Evolutionary conservation across 2,888 invertebrate genomes (phyloP), one percentile per base, ranked within the genome.

Genomic region (Hydriomena furcata): DNA sequence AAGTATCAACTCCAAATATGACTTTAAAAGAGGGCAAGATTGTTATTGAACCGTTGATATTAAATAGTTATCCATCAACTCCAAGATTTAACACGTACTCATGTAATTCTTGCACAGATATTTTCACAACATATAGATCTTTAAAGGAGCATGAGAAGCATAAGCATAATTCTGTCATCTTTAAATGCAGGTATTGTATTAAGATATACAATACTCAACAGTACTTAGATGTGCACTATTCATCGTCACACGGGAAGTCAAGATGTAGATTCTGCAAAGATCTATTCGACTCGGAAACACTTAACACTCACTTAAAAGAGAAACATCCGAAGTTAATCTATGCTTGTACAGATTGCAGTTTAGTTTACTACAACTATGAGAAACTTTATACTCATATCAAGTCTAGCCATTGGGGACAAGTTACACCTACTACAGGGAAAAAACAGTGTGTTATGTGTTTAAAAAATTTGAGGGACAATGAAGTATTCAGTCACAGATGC

Each of bases 381-480:
- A 63, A 71, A 7, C 56, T 78, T 21, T 65, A 71, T 23, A 64
- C 69, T 0, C 80, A 80, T 61, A 61, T 68, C 5, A 70, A 68
- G 58, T 67, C 70, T 12, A 68, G 61, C 5, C 80, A 80, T 49
- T 28, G 0, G 21, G 20, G 23, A 6, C 0, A 25, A 10, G n/a
- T 7, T 7, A 25, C 7, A 24, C 13, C 17, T 1, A 11, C 1
- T 4, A 2, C 31, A 11, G 46, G 32, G 6, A 63, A 47, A 28
- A 47, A 56, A 5, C 70, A 73, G 30, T 80, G 80, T 17, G 46
- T 70, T 0, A 73, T 80, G 71, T 80, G 80, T 32, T 59, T 76
- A 0, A 73, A 60, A 24, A 70, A 65, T 28, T 69, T 78, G 7
- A 60, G 54, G 8, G 63, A 69, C 1, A 37, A 34, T 0, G 68